phyloP scores from a whole-genome alignment of 2,797 vertebrate genomes.

The Myiotriccus ornatus region DNA sequence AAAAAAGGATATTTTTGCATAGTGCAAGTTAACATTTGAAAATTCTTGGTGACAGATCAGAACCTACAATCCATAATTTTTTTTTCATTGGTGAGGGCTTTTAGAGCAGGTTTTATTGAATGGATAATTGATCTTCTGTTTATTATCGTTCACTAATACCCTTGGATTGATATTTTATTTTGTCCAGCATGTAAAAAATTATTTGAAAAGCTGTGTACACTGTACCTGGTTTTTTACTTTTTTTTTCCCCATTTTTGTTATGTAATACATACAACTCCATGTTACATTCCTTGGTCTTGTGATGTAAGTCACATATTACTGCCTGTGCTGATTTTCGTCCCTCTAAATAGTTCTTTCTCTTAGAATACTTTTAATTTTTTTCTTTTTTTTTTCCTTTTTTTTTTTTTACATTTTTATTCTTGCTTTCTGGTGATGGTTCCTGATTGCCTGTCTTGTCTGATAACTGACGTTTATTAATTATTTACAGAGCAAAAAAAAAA shows the following conservation, averaged over 20 bases:
- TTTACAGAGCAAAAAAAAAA: slow-evolving; percentile 71
- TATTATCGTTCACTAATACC: not conserved
- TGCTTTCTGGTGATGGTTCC: slow-evolving; percentile 94
- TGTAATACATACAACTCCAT: slow-evolving; percentile 51
- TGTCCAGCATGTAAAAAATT: slow-evolving; percentile 8
- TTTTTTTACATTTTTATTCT: slow-evolving; percentile 72
- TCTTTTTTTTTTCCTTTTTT: slow-evolving; percentile 22
- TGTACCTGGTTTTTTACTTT: not conserved
- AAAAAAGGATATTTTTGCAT: not conserved
- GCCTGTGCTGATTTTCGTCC: slow-evolving; percentile 69
- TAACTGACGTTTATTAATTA: slow-evolving; percentile 80
- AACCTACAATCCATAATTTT: not conserved
- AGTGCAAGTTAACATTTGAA: not conserved
- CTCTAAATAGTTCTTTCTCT: slow-evolving; percentile 75
- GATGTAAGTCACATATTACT: slow-evolving; percentile 71
- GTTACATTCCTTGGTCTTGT: slow-evolving; percentile 66
- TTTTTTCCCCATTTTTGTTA: slow-evolving; percentile 30
- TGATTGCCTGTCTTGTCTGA: slow-evolving; percentile 99
- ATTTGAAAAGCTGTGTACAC: slow-evolving; percentile 29
- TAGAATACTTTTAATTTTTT: slow-evolving; percentile 71
- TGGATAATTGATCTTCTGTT: not conserved
- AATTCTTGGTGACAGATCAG: not conserved
- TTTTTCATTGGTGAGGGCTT: not conserved
- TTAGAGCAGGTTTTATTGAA: not conserved
- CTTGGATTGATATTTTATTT: slow-evolving; percentile 16